Evolutionary conservation across 23 tunicate genomes (phyloP).

Genomic region (Aplidium turbinatum): DNA sequence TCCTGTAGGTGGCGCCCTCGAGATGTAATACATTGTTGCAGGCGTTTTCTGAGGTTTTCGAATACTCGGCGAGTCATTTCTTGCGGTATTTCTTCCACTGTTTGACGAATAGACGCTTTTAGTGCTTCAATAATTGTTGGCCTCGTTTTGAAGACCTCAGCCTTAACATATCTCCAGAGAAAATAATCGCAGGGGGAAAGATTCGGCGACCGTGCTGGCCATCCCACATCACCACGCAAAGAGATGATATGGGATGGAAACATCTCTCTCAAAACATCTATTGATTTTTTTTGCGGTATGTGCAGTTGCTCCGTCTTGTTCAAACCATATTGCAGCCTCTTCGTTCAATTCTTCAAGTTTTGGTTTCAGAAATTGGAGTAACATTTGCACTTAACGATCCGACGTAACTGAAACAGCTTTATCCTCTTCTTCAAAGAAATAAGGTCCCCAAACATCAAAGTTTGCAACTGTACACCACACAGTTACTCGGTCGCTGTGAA

Average conservation of each 20-base stretch:
- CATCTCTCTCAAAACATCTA: constrained; percentile 20
- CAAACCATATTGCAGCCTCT: constrained; percentile 23
- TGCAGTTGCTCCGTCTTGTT: constrained; percentile 33
- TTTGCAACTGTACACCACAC: constrained; percentile 20
- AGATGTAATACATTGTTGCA: constrained; percentile 15
- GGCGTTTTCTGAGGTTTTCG: constrained; percentile 32
- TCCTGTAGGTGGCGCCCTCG: constrained; percentile 25
- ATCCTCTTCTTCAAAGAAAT: constrained; percentile 25
- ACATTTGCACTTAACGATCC: constrained; percentile 20
- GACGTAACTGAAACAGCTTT: constrained; percentile 20
- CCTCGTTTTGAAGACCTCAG: constrained; percentile 20
- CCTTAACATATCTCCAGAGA: constrained; percentile 22
- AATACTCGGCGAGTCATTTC: constrained; percentile 20
- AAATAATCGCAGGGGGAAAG: constrained; percentile 27
- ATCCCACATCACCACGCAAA: constrained; percentile 28
- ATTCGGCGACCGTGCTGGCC: constrained; percentile 22
- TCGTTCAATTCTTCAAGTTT: constrained; percentile 10
- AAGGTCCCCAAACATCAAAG: constrained; percentile 9
- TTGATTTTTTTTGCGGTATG: constrained; percentile 22
- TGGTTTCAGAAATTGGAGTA: constrained; percentile 8
- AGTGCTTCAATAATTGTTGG: constrained; percentile 13
- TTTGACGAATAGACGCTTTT: constrained; percentile 25
- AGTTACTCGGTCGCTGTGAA: constrained; percentile 7
- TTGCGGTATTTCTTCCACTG: constrained; percentile 29
- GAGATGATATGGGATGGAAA: constrained; percentile 13